Percentiles rank a stretch among this genome's conserved stretches.
Conservation (phyloP, 37 sponge, comb jelly and placozoan species). For the Tethya wilhelma region DNA sequence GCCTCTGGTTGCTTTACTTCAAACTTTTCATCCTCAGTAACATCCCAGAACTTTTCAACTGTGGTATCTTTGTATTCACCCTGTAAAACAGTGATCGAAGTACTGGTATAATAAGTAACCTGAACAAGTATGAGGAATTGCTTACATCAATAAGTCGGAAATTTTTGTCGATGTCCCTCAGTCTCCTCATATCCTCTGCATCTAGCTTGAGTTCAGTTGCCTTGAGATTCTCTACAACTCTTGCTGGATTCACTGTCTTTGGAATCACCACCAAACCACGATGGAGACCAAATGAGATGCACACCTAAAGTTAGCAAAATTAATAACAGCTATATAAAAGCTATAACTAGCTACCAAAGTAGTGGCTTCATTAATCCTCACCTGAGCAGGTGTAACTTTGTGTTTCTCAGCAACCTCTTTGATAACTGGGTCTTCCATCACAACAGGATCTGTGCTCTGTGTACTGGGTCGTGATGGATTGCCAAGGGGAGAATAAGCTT, state of each 20-base stretch:
- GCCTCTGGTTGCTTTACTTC: conserved; percentile 29
- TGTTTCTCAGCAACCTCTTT: conserved; percentile 67
- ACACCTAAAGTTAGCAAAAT: conserved; percentile 8
- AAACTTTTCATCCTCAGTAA: conserved; percentile 46
- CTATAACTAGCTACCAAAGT: neutral
- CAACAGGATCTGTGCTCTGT: conserved; percentile 29
- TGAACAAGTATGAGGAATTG: too few species aligned
- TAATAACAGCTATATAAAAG: neutral
- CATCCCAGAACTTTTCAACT: conserved; percentile 61
- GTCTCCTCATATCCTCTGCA: conserved; percentile 69
- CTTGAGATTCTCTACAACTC: conserved; percentile 68
- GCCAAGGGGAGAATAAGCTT: conserved; percentile 85
- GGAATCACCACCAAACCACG: conserved; percentile 75
- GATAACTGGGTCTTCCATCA: conserved; percentile 73
- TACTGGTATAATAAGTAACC: too few species aligned
- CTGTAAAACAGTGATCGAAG: too few species aligned
- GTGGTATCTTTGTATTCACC: conserved; percentile 3
- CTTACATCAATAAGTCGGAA: neutral
- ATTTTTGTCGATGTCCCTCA: conserved; percentile 23
- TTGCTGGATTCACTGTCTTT: conserved; percentile 65
- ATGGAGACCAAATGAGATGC: conserved; percentile 65
- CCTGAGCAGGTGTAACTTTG: conserved; percentile 77
- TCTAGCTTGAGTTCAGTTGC: conserved; percentile 64
- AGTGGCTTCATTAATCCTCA: conserved; percentile 3
- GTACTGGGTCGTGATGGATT: conserved; percentile 59